Conservation (phyloP, 2,113 vertebrate genomes). For the Seriola quinqueradiata region DNA sequence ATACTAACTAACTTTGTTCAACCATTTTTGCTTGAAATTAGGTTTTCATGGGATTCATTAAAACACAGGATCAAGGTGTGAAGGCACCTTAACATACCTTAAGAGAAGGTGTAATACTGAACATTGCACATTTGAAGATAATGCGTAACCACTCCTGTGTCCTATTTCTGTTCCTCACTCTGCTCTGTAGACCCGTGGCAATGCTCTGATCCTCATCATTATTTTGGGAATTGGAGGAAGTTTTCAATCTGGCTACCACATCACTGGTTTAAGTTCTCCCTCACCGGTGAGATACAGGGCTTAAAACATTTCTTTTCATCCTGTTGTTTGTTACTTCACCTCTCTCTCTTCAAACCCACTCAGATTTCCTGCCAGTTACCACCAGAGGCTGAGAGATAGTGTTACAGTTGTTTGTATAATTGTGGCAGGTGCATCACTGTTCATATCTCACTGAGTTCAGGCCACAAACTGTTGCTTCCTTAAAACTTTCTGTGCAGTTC, state of each 20-base stretch:
- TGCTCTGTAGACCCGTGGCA: conserved; percentile 74
- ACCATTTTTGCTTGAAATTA: background rate
- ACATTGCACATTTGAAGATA: background rate
- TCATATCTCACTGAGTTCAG: background rate
- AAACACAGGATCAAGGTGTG: background rate
- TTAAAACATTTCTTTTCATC: background rate
- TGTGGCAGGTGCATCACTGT: background rate
- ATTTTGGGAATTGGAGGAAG: conserved; percentile 82
- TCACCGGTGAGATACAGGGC: conserved; percentile 72
- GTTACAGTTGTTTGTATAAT: background rate
- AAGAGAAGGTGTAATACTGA: background rate
- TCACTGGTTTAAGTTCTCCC: conserved; percentile 80
- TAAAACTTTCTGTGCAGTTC: conserved; percentile 65
- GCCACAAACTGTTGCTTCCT: background rate
- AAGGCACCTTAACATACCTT: background rate
- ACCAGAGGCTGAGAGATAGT: background rate
- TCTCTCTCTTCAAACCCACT: background rate
- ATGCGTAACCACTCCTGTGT: background rate
- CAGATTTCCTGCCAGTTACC: background rate
- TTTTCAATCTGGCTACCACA: conserved; percentile 80
- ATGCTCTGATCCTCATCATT: conserved; percentile 78
- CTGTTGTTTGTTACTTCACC: background rate
- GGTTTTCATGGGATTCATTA: background rate
- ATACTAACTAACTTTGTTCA: no score
- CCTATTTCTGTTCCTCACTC: background rate